A percentile compares a stretch with the other conserved stretches of the same genome.
phyloP scores from a whole-genome alignment of 2,113 vertebrate species.

The Bufo gargarizans region DNA sequence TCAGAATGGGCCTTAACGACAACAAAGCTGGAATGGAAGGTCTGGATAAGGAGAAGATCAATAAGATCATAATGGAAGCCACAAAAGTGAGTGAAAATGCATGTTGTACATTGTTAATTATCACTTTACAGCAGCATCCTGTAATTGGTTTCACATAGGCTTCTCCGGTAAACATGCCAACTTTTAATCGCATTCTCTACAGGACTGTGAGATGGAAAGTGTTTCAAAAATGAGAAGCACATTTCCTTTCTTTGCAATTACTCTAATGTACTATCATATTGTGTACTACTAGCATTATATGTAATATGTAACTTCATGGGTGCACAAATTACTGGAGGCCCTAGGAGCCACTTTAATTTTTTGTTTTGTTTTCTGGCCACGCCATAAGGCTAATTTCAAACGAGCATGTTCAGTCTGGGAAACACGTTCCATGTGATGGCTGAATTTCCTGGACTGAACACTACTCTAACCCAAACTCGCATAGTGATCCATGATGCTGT shows the following conservation, averaged over 20 bases:
- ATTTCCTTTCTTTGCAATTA: neutral
- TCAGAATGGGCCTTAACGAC: slow-evolving; percentile 94
- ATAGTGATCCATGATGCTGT: too few relatives aligned
- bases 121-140: neutral
- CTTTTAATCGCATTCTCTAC: neutral
- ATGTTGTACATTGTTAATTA: neutral
- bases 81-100: slow-evolving; percentile 83
- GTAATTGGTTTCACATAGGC: neutral
- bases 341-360: too few relatives aligned
- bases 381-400: too few relatives aligned
- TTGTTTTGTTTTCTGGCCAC: too few relatives aligned
- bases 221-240: neutral
- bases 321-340: neutral
- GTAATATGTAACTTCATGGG: neutral
- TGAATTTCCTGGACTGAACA: too few relatives aligned
- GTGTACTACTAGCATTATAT: neutral
- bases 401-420: too few relatives aligned
- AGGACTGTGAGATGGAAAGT: neutral
- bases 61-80: slow-evolving; percentile 94
- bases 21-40: slow-evolving; percentile 99
- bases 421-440: too few relatives aligned
- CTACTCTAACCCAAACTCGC: too few relatives aligned
- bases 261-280: neutral
- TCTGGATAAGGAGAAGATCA: slow-evolving; percentile 95
- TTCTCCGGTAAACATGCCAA: neutral